Base-by-base conservation (phyloP, 2,888 invertebrate species). In the Lucinisca nassula region DNA sequence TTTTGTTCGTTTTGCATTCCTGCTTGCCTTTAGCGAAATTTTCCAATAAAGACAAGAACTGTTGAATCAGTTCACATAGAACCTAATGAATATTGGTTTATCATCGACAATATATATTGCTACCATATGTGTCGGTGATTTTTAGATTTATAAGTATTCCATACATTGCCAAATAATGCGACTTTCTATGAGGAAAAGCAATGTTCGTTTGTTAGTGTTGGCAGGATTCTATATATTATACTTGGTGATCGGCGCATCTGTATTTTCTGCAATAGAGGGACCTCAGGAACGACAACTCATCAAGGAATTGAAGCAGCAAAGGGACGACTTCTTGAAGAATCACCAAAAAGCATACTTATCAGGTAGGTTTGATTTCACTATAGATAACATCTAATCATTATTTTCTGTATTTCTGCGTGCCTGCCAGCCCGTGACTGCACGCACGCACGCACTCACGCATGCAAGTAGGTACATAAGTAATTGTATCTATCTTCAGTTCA, bases 201-300 rank as follows among this genome's bases (percentile, higher is more conserved):
- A 92, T 77, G 89, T 94, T 24, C 93, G 96, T 4, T 88, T 96
- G 74, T 80, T 95, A n/a, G 92, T 94, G 24, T 92, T 96, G 37
- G 88, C 94, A 37, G 91, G 93, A 88, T 97, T 97, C 90, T 97
- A 97, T 94, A 89, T 97, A 35, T 93, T 97, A 51, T 98, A 97
- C 95, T 95, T 98, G 87, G 96, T 97, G 49, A 96, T 98, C 95
- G 98, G 98, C 27, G 98, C 98, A 0, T 97, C 97, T 27, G 97
- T 98, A 86, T 98, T 98, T 96, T 98, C 98, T 83, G 97, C 97
- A n/a, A 97, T 98, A 90, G 98, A 98, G 96, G 97, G 97, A 6
- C 98, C 98, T 0, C 96, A 97, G 92, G 98, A 98, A 95, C 96
- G 96, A 61, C 96, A 97, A 77, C 97, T 97, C 82, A 97, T 97